Evolutionary conservation across 2,113 vertebrate genomes (phyloP).

Genomic region (Phoenicopterus ruber): DNA sequence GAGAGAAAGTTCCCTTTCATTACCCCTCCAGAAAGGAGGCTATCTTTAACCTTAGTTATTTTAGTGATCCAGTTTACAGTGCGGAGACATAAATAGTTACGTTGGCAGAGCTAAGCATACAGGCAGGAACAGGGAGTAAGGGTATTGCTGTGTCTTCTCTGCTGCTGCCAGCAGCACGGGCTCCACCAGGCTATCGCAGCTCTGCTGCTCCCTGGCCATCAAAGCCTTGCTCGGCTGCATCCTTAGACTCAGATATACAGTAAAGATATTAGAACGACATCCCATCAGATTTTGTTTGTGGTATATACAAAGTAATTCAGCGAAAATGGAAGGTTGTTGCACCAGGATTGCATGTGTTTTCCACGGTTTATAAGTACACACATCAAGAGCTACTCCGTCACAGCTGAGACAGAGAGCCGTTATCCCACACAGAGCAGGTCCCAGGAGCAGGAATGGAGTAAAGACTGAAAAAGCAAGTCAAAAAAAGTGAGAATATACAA

Average conservation of each 20-base stretch:
- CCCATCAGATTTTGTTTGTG: neutral
- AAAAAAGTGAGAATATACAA: neutral
- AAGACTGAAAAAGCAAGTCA: neutral
- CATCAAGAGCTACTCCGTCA: neutral
- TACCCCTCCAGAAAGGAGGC: neutral
- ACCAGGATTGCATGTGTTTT: neutral
- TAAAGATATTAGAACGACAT: neutral
- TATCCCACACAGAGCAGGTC: neutral
- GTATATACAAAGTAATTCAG: neutral
- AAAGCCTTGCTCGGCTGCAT: neutral
- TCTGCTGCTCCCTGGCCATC: neutral
- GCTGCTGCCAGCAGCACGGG: neutral
- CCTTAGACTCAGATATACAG: neutral
- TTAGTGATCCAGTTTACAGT: neutral
- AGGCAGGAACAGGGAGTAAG: neutral
- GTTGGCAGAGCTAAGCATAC: neutral
- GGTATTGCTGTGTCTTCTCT: neutral
- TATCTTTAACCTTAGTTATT: neutral
- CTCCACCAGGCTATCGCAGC: accelerated
- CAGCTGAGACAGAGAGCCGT: neutral
- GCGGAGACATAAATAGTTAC: neutral
- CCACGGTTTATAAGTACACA: accelerated
- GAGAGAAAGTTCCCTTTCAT: neutral
- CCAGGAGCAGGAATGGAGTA: neutral
- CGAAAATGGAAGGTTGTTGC: neutral